These are phyloP conservation scores for Dolichoris vasculosae DNA, from an alignment of 1,140 invertebrate genomes.

Conservation along the genomic window DNA sequence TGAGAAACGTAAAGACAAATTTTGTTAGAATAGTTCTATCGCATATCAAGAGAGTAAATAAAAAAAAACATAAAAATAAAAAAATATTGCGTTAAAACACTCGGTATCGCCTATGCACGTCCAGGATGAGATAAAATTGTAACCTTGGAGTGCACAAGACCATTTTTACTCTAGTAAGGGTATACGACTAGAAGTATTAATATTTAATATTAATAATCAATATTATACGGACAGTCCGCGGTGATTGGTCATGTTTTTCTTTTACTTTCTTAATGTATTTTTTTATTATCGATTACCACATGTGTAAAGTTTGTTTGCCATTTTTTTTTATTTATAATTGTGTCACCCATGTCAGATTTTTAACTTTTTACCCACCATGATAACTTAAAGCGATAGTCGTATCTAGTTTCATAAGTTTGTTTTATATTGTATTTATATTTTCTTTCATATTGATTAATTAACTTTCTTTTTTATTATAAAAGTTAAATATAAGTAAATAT, in stretches of 20 bases:
- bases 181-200: constrained; percentile 76
- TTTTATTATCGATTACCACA: constrained; percentile 25
- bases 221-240: constrained; percentile 66
- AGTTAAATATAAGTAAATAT: constrained; percentile 36
- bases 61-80: constrained; percentile 53
- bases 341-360: constrained; percentile 52
- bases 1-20: constrained; percentile 71
- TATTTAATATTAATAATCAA: constrained; percentile 72
- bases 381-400: constrained; percentile 42
- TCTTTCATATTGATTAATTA: constrained; percentile 24
- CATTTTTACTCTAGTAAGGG: constrained; percentile 73
- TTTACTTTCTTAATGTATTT: constrained; percentile 58
- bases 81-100: constrained; percentile 67
- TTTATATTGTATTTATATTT: constrained; percentile 53
- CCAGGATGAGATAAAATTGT: constrained; percentile 55
- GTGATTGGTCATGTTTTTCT: constrained; percentile 68
- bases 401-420: constrained; percentile 40
- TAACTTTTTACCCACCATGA: constrained; percentile 38
- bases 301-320: constrained; percentile 46
- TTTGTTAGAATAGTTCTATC: constrained; percentile 70
- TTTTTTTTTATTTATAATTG: constrained; percentile 47
- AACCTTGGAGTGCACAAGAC: constrained; percentile 64
- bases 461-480: constrained; percentile 31
- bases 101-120: constrained; percentile 71
- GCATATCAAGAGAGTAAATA: constrained; percentile 70